A percentile compares a stretch with the other conserved stretches of the same genome.
Conservation (phyloP, 1,140 invertebrate species). For the Portunus trituberculatus region DNA sequence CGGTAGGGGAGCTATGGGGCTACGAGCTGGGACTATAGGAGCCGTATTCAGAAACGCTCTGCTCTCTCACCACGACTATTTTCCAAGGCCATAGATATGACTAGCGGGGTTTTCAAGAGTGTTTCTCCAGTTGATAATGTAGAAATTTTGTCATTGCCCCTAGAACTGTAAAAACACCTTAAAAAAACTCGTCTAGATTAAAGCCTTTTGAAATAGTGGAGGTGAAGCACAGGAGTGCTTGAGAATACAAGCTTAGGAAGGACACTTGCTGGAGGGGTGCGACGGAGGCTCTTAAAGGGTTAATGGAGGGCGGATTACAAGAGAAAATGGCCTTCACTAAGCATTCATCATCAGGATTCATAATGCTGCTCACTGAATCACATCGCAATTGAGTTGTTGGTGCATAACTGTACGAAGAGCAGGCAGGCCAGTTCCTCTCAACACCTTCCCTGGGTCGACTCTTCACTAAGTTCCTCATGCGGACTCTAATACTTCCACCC, state of each 20-base stretch:
- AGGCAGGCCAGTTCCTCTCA: background rate
- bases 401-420: background rate
- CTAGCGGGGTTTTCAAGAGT: no score
- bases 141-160: no score
- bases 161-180: no score
- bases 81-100: no score
- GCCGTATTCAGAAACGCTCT: no score
- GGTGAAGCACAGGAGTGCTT: no score
- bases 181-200: no score
- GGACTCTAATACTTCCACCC: background rate
- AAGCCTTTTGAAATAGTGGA: no score
- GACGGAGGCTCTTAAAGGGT: background rate
- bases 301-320: background rate
- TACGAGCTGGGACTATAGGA: background rate
- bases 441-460: background rate
- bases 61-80: no score
- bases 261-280: background rate
- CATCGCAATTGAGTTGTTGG: background rate
- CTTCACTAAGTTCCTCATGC: slow-evolving; percentile 20
- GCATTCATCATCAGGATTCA: background rate
- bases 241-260: no score
- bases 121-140: no score
- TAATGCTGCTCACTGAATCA: background rate
- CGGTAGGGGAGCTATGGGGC: background rate
- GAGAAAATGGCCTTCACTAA: background rate